Percentiles rank a stretch among this genome's conserved stretches.
Evolutionary conservation across 2,113 vertebrate species (phyloP).

Genomic region (Pomatostomus ruficeps): DNA sequence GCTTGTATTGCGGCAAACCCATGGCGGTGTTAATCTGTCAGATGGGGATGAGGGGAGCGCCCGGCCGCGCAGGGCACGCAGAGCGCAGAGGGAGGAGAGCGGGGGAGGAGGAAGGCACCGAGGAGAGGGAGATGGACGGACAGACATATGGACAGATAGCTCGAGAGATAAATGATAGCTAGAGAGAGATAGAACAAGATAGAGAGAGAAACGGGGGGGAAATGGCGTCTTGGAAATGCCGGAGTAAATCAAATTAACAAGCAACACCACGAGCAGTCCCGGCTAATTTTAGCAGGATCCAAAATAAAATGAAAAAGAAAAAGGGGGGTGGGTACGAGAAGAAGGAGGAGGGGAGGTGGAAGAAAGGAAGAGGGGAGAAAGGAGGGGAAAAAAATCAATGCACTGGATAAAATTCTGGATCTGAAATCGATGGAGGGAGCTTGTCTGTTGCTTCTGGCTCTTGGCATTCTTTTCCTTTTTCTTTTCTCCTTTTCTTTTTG

Average conservation of each 20-base stretch:
- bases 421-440: too few relatives aligned
- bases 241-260: conserved; percentile 65
- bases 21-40: conserved; percentile 75
- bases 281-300: conserved; percentile 62
- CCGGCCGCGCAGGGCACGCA: conserved; percentile 46
- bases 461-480: not conserved
- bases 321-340: not conserved
- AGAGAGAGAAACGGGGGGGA: conserved; percentile 45
- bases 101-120: conserved; percentile 31
- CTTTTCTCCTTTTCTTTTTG: not conserved
- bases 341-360: too few relatives aligned
- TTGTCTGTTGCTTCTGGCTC: too few relatives aligned
- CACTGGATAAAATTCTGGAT: too few relatives aligned
- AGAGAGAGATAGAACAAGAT: conserved; percentile 27
- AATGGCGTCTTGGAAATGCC: conserved; percentile 69
- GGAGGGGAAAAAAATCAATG: too few relatives aligned
- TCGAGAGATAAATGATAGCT: conserved; percentile 47
- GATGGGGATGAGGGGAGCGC: conserved; percentile 42
- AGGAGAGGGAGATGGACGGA: conserved; percentile 12
- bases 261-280: conserved; percentile 37
- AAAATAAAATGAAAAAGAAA: not conserved
- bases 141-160: conserved; percentile 21
- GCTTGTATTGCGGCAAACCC: conserved; percentile 68
- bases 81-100: conserved; percentile 26
- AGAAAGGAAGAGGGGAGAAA: not conserved